Evolutionary conservation across 2,113 vertebrate genomes (phyloP), one percentile per base, ranked within the genome.

Genomic region (Casuarius casuarius): DNA sequence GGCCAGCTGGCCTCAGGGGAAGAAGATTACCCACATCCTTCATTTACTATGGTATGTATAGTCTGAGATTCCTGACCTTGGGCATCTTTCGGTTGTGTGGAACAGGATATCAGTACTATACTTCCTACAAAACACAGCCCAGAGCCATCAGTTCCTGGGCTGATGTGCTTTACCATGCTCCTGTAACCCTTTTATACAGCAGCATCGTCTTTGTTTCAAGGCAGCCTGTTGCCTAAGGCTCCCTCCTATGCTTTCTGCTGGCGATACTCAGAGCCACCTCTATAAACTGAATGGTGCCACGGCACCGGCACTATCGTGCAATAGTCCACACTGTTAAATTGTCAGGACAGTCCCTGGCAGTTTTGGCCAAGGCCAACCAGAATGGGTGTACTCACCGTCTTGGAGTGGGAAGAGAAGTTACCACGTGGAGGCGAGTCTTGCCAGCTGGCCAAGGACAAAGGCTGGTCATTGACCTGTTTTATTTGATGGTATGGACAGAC

Each of bases 391-490:
- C 28, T 58, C 54, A 58, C 29, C 29, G 15, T 31, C 12, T 58
- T 58, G 54, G 56, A 59, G 56, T 18, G 31, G 56, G 31, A 59
- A 59, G 56, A 59, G 56, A 59, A 33, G 56, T 33, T 10, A 59
- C 38, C 87, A 75, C 4, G 0, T 1, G 7, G 77, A 82, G 42
- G 1, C 0, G 0, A 67, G 51, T 42, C 42, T 33, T 33, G 62
- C 81, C 94, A 95, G 72, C 84, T 92, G 84, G 61, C 80, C 77
- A 14, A 54, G 66, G 51, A 7, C 48, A 44, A 29, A 44, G 46
- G n/a, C 85, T 71, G 31, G 22, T 49, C 31, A 68, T 68, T 20
- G 61, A 7, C 68, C 42, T 62, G 33, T 70, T 74, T 65, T 33
- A 10, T 78, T 83, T 88, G 33, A 44, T 21, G n/a, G 7, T 7